Percentiles rank a stretch among this genome's conserved stretches.
These are phyloP conservation scores for Athalia rosae DNA, from an alignment of 2,888 invertebrate genomes.

Conservation along the genomic window DNA sequence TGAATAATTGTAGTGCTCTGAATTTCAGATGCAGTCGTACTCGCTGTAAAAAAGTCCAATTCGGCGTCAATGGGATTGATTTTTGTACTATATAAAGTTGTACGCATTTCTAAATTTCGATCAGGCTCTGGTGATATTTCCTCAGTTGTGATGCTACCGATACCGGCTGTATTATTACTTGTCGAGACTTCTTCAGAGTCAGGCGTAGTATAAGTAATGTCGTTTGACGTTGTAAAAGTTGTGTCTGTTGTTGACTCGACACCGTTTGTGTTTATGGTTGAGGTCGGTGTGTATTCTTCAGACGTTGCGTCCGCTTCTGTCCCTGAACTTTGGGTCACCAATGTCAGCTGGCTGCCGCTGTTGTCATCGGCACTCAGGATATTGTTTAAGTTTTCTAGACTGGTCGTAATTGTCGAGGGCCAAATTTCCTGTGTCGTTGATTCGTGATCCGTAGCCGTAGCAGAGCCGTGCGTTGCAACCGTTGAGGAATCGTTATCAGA, in stretches of 20 bases:
- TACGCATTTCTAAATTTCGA: not conserved
- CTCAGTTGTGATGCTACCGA: not conserved
- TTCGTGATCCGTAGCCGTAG: not conserved
- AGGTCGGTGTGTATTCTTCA: not conserved
- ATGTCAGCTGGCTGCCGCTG: not conserved
- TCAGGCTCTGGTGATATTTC: not conserved
- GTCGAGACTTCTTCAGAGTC: not conserved
- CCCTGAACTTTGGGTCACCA: not conserved
- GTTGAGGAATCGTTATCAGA: not conserved
- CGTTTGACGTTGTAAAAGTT: not conserved
- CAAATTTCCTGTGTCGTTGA: conserved; percentile 3
- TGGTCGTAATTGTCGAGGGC: conserved; percentile 25
- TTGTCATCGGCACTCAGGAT: conserved; percentile 6
- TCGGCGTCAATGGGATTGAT: not conserved
- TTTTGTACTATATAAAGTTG: not conserved
- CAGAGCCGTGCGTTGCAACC: not conserved
- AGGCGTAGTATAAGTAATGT: not conserved
- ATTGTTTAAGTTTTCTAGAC: conserved; percentile 20
- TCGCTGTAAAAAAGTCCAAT: not conserved
- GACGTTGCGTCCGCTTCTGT: conserved; percentile 5
- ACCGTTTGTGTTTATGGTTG: not conserved
- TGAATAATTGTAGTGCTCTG: not conserved
- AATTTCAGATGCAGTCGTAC: not conserved
- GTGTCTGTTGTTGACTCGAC: not conserved
- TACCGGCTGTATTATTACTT: not conserved